A percentile compares a stretch with the other conserved stretches of the same genome.
Evolutionary conservation across 30 jellyfish, hydroid and myxozoan species (phyloP).

Genomic region (Chironex yamaguchii): DNA sequence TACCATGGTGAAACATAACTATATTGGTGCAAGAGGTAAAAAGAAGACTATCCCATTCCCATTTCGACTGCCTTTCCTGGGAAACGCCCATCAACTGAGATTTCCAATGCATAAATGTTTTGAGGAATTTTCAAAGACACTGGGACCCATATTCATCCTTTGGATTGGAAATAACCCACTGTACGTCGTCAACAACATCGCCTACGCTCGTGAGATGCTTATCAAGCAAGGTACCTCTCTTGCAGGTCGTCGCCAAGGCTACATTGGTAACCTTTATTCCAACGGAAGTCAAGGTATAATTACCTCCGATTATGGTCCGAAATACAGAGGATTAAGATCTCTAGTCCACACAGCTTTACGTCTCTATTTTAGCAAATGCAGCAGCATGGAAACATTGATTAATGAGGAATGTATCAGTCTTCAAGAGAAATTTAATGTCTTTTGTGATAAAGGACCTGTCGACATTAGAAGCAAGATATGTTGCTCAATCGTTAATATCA

Average conservation of each 20-base stretch:
- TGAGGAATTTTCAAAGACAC: conserved; percentile 8
- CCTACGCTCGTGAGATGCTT: conserved; percentile 40
- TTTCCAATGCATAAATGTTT: conserved; percentile 22
- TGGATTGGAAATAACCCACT: conserved; percentile 66
- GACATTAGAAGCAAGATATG: conserved; percentile 26
- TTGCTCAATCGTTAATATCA: conserved; percentile 38
- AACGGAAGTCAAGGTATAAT: conserved; percentile 15
- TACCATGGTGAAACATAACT: no score
- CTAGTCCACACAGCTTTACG: conserved; percentile 63
- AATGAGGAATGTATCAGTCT: conserved; percentile 38
- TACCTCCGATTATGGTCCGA: conserved; percentile 39
- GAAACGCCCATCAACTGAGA: conserved; percentile 30
- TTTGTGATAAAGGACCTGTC: background rate
- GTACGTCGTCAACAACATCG: conserved; percentile 30
- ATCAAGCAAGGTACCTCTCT: conserved; percentile 18
- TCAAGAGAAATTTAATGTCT: conserved; percentile 1
- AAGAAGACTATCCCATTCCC: no score
- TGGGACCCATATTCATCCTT: conserved; percentile 53
- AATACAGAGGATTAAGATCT: conserved; percentile 15
- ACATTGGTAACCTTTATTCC: conserved; percentile 38
- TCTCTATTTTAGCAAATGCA: background rate
- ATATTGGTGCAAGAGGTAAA: no score
- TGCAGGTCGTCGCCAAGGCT: conserved; percentile 64
- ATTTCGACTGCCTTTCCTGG: conserved; percentile 10
- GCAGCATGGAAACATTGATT: conserved; percentile 5